Evolutionary conservation across 37 sponge, comb jelly and placozoan genomes (phyloP), one percentile per base, ranked within the genome.

Genomic region (Amphimedon queenslandica): DNA sequence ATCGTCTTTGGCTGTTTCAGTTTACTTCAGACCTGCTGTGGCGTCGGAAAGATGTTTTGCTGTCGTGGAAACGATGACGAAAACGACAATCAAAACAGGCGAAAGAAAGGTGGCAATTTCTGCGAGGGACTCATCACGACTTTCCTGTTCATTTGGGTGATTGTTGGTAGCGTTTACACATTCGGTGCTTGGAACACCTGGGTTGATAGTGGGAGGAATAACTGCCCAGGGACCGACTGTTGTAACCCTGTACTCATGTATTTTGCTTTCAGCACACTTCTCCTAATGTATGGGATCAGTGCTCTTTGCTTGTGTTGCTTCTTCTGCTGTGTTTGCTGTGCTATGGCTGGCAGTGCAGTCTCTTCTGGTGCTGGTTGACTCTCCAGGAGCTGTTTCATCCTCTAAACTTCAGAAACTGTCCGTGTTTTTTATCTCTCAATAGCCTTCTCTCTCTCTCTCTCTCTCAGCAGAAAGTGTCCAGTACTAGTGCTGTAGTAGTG

Each of bases 101-200:
- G 33, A 3, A 35, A 67, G 0, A 42, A 58, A n/a, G 63, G 77
- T 38, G 82, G 82, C 0, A 81, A 37, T 61, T 81, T 77, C 39
- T 29, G 64, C 10, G 87, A 87, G 77, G 58, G 73, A 25, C 29
- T 80, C 10, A 20, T 87, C 13, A 21, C 67, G 0, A 5, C 65
- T 2, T 87, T 87, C 33, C 73, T 87, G 57, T 87, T 87, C 57
- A 60, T 81, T 31, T 87, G 87, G 87, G 66, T 72, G 39, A 87
- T 87, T 30, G 38, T 87, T 29, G 87, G 87, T 0, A 41, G 40
- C 28, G 3, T 29, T 38, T 70, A 5, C 24, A 6, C 47, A 39
- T 41, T 41, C 24, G 72, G 82, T 72, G 66, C 64, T 30, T 87
- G 87, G 87, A 77, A 80, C n/a, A 71, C 70, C 55, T 42, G 87